Percentiles rank a stretch among this genome's conserved stretches.
phyloP scores from a whole-genome alignment of 2,797 vertebrate species.

The Arnoldichthys spilopterus region DNA sequence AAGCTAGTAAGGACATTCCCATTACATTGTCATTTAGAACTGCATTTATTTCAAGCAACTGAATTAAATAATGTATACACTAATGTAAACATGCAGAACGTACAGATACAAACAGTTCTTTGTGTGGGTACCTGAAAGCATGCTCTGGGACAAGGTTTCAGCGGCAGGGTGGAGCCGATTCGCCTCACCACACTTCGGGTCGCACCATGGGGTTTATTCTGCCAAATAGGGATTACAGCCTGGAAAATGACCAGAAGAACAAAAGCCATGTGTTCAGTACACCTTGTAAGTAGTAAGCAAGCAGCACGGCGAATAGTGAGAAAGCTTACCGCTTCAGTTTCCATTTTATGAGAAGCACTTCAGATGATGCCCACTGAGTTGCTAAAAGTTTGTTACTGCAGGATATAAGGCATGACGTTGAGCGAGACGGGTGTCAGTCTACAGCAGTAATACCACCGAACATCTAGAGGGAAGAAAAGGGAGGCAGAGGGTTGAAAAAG shows the following conservation, averaged over 20 bases:
- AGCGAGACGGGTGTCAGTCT: slow-evolving; percentile 17
- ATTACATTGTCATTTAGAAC: too few species aligned
- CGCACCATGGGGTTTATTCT: slow-evolving; percentile 95
- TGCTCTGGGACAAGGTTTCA: slow-evolving; percentile 92
- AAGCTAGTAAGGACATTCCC: background rate
- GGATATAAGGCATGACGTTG: slow-evolving; percentile 63
- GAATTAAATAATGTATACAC: too few species aligned
- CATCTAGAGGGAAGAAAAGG: slow-evolving; percentile 51
- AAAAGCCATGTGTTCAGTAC: background rate
- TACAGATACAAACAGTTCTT: background rate
- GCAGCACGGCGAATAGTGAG: background rate
- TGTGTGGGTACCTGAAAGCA: slow-evolving; percentile 86
- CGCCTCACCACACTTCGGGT: slow-evolving; percentile 94
- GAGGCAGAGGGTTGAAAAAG: background rate
- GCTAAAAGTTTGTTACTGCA: slow-evolving; percentile 38
- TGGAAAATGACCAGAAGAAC: slow-evolving; percentile 44
- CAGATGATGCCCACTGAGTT: slow-evolving; percentile 43
- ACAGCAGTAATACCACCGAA: slow-evolving; percentile 47
- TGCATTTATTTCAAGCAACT: too few species aligned
- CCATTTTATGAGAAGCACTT: slow-evolving; percentile 73
- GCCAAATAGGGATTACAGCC: slow-evolving; percentile 96
- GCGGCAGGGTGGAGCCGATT: slow-evolving; percentile 94
- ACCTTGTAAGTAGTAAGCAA: background rate
- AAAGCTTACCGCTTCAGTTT: slow-evolving; percentile 80
- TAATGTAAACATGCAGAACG: background rate